Percentiles rank a stretch among this genome's conserved stretches.
phyloP scores from a whole-genome alignment of 1,140 invertebrate genomes.

The Trachymyrmex cornetzi region DNA sequence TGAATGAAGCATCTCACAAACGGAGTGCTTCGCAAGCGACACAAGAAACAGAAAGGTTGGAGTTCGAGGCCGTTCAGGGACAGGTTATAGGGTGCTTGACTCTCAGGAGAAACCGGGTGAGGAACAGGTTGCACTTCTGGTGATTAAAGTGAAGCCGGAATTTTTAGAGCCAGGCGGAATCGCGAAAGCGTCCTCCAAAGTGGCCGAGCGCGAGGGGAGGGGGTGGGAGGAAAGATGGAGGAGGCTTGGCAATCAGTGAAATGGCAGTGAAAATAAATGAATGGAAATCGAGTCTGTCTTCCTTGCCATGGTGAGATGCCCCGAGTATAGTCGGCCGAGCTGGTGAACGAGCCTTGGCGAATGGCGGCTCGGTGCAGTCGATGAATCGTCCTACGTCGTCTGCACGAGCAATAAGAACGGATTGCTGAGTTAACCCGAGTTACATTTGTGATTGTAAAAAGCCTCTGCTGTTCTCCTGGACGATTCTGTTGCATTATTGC shows the following conservation, averaged over 20 bases:
- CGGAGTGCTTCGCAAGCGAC: background rate
- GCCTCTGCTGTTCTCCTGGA: constrained; percentile 57
- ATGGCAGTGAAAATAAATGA: constrained; percentile 85
- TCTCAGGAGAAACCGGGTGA: constrained; percentile 59
- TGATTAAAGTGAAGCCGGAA: constrained; percentile 83
- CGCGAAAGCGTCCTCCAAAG: constrained; percentile 15
- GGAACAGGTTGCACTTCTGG: constrained; percentile 78
- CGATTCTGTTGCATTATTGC: constrained; percentile 68
- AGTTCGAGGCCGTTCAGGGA: constrained; percentile 47
- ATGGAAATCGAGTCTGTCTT: constrained; percentile 84
- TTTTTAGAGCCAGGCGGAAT: constrained; percentile 78
- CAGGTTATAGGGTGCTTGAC: constrained; percentile 79
- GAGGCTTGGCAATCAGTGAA: constrained; percentile 83
- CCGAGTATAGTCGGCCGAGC: constrained; percentile 49
- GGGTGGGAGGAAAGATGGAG: constrained; percentile 39
- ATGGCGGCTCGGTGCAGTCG: constrained; percentile 41
- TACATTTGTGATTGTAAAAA: constrained; percentile 83
- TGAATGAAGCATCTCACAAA: background rate
- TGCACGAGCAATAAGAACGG: constrained; percentile 79
- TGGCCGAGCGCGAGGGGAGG: constrained; percentile 15
- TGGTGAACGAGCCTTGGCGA: constrained; percentile 63
- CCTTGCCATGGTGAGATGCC: constrained; percentile 8
- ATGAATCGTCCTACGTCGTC: constrained; percentile 55
- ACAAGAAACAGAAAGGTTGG: constrained; percentile 52
- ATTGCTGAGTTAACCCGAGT: constrained; percentile 77